These are phyloP conservation scores for Phenganax marumi DNA, from an alignment of 92 coral and sea anemone genomes.

Conservation along the genomic window DNA sequence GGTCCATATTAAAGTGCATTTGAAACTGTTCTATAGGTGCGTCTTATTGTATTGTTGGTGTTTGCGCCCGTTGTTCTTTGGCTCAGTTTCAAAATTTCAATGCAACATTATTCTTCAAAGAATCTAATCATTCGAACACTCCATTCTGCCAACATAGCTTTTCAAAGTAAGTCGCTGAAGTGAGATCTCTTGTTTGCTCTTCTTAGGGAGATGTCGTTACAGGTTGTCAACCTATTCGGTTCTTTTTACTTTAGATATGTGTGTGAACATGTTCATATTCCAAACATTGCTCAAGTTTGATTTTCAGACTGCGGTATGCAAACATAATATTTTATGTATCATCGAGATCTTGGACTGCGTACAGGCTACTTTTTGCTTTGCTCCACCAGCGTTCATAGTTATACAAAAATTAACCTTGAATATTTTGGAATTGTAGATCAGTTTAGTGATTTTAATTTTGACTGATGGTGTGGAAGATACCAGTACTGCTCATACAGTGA, in stretches of 20 bases:
- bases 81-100: constrained; percentile 26
- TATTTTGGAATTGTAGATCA: constrained; percentile 1
- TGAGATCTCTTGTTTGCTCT: background rate
- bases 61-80: constrained; percentile 18
- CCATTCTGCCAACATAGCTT: constrained; percentile 34
- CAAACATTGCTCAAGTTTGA: constrained; percentile 30
- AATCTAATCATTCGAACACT: constrained; percentile 40
- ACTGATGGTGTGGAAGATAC: background rate
- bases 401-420: background rate
- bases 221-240: background rate
- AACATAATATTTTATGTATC: too few relatives aligned
- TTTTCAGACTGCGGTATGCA: constrained; percentile 26
- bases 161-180: constrained; percentile 31
- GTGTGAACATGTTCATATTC: constrained; percentile 33
- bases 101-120: constrained; percentile 34
- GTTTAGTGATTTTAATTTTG: constrained; percentile 26
- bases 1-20: background rate
- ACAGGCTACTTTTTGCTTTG: background rate
- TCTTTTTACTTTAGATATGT: constrained; percentile 31
- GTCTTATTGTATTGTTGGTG: constrained; percentile 30
- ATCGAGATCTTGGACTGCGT: too few relatives aligned
- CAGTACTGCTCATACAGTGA: background rate
- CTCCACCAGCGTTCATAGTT: background rate
- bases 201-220: background rate
- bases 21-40: constrained; percentile 48